Evolutionary conservation across 2,888 invertebrate species (phyloP), one percentile per base, ranked within the genome.

Genomic region (Sphinx pinastri): DNA sequence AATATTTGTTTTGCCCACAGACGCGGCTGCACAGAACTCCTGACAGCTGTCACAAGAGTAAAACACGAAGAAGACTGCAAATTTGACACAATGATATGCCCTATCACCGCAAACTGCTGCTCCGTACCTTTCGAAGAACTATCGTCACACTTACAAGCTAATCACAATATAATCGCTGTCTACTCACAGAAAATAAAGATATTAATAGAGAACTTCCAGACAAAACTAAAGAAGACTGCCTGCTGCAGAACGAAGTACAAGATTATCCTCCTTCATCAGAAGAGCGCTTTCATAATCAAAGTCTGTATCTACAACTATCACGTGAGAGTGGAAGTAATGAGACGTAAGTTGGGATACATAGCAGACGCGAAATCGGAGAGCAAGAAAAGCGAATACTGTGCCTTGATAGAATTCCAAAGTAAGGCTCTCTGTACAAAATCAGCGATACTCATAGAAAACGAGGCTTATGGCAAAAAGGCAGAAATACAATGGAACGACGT

Each of bases 141-240:
- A 0, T 85, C 92, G 25, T 80, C 82, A 4, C 94, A 94, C 75
- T 85, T 94, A 47, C 91, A 92, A 71, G 79, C 82, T 6, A 88
- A 78, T 38, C 94, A 94, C 85, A 92, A 89, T 76, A 89, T 93
- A 73, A 93, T 92, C 70, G 93, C 94, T 0, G 92, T 94, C 67
- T 93, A 93, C 81, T 92, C 94, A 0, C 92, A 93, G 74, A 94
- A 93, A 80, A 93, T 94, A 74, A 94, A 93, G 73, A 93, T 94
- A 75, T 82, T 93, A 66, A 93, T 94, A 76, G 94, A 93, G 77
- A 93, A 93, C 81, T 94, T 94, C 83, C 92, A 93, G 77, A 91
- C 91, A 0, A 94, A 94, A 72, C 84, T 94, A 47, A 93, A 92
- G 79, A 92, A 92, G 73, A 93, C 94, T 1, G 93, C 93, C 1